A percentile compares a stretch with the other conserved stretches of the same genome.
Evolutionary conservation across 2,888 invertebrate species (phyloP).

Genomic region (Apeira syringaria): DNA sequence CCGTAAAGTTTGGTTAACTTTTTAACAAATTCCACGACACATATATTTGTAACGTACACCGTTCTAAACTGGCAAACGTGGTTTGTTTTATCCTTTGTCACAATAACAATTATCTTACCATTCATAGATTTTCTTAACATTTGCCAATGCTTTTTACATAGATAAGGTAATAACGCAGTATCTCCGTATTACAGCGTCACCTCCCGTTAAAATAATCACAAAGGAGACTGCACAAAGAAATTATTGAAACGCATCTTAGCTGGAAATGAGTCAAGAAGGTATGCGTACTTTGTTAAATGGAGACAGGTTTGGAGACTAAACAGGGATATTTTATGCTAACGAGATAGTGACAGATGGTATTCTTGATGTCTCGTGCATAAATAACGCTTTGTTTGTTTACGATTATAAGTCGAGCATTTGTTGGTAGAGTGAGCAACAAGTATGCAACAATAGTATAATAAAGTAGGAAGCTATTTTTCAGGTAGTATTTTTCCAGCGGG

Average conservation of each 20-base stretch:
- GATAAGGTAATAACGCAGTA: neutral
- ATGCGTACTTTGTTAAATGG: constrained; percentile 22
- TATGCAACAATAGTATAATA: too few species aligned
- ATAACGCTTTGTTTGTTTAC: neutral
- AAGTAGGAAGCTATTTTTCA: too few species aligned
- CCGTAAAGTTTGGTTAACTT: neutral
- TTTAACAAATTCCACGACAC: neutral
- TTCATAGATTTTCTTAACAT: neutral
- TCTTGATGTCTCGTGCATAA: neutral
- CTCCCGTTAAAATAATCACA: constrained; percentile 57
- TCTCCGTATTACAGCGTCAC: neutral
- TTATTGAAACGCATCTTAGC: constrained; percentile 39
- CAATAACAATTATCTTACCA: neutral
- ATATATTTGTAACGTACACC: neutral
- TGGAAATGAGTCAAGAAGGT: constrained; percentile 40
- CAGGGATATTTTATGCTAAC: constrained; percentile 15
- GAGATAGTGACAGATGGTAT: constrained; percentile 17
- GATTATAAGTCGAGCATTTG: too few species aligned
- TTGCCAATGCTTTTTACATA: neutral
- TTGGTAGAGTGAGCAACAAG: too few species aligned
- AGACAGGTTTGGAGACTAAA: constrained; percentile 19
- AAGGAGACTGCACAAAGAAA: constrained; percentile 56
- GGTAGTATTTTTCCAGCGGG: too few species aligned
- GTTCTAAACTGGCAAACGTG: neutral
- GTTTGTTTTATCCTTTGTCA: neutral